Percentiles rank a stretch among this genome's conserved stretches.
Evolutionary conservation across 2,113 vertebrate species (phyloP).

Genomic region (Onychorhynchus coronatus): DNA sequence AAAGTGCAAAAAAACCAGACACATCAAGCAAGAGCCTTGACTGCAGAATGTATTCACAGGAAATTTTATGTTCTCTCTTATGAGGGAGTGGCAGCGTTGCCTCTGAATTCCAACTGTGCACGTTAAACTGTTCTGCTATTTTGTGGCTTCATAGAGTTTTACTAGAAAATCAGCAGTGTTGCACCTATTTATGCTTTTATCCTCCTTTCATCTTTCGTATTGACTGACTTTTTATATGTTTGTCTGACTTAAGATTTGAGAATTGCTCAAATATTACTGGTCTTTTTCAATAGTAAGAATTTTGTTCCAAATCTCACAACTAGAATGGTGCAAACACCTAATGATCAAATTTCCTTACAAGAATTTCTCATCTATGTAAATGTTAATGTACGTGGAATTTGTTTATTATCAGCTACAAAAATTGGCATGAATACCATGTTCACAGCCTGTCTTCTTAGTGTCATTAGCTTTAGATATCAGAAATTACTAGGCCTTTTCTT

Average conservation of each 20-base stretch:
- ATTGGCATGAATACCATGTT: not conserved
- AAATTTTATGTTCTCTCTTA: not conserved
- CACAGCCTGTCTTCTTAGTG: not conserved
- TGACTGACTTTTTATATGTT: not conserved
- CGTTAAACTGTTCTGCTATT: constrained; percentile 25
- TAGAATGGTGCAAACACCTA: not conserved
- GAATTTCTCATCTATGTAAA: not conserved
- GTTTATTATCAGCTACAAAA: not conserved
- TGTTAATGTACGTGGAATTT: not conserved
- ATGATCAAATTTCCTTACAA: not conserved
- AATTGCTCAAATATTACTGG: not conserved
- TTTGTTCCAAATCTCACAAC: not conserved
- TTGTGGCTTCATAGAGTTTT: not conserved
- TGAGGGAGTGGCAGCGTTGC: not conserved
- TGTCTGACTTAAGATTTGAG: not conserved
- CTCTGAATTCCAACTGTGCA: constrained; percentile 32
- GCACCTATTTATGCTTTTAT: constrained; percentile 29
- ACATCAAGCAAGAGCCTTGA: not conserved
- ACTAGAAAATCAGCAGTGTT: constrained; percentile 18
- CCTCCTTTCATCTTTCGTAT: constrained; percentile 27
- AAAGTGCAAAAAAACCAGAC: not conserved
- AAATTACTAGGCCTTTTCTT: not conserved
- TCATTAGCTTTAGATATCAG: not conserved
- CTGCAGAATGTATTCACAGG: not conserved
- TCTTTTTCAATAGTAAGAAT: not conserved